Percentiles rank a stretch among this genome's conserved stretches.
These are phyloP conservation scores for Phalacrocorax carbo DNA, from an alignment of 2,113 vertebrate genomes.

Conservation along the genomic window DNA sequence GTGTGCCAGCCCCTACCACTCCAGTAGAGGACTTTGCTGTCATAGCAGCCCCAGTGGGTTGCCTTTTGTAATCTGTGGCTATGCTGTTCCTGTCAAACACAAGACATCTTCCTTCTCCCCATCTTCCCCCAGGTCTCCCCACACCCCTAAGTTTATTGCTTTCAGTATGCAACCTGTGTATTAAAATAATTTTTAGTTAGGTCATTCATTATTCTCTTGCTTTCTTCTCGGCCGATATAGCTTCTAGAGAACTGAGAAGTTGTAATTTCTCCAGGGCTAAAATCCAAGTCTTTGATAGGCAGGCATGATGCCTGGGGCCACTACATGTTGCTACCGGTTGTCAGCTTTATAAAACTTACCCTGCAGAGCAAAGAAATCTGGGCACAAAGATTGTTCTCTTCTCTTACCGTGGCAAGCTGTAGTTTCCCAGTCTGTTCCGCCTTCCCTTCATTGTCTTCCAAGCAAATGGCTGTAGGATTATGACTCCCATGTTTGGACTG, in stretches of 20 bases:
- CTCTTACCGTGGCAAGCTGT: background rate
- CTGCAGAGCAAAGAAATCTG: slow-evolving; percentile 56
- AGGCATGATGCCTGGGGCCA: slow-evolving; percentile 20
- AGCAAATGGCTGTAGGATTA: slow-evolving; percentile 51
- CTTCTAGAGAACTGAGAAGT: slow-evolving; percentile 40
- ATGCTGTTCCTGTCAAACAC: background rate
- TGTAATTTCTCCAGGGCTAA: slow-evolving; percentile 63
- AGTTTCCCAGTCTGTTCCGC: slow-evolving; percentile 36
- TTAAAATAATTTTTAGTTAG: slow-evolving; percentile 36
- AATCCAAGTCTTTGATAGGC: slow-evolving; percentile 63
- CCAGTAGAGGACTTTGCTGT: background rate
- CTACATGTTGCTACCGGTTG: slow-evolving; percentile 53
- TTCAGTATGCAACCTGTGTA: background rate
- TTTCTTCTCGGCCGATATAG: background rate
- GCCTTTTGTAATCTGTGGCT: background rate
- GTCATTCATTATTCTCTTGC: slow-evolving; percentile 8
- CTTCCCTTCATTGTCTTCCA: slow-evolving; percentile 65
- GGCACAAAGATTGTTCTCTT: slow-evolving; percentile 38
- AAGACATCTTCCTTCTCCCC: background rate
- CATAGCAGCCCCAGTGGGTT: background rate
- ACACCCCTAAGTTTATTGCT: background rate
- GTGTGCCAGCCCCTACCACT: background rate
- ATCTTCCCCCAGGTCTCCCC: background rate
- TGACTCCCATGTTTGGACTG: slow-evolving; percentile 49
- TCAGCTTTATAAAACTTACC: slow-evolving; percentile 50